phyloP scores from a whole-genome alignment of 2,113 vertebrate genomes.

The Scatophagus argus region DNA sequence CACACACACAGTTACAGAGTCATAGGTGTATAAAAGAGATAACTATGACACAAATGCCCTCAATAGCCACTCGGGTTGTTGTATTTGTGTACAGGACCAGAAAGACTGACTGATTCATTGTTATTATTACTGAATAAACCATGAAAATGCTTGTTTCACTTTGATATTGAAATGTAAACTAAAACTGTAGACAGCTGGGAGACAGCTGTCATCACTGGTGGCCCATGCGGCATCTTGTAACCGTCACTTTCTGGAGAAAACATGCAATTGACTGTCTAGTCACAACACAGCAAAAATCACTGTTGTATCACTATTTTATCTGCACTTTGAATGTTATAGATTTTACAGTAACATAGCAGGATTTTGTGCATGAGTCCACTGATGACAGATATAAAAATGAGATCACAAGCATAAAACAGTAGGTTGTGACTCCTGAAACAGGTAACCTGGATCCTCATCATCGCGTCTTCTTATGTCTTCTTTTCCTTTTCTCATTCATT shows the following conservation, averaged over 20 bases:
- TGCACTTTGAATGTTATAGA: background rate
- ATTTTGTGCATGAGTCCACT: background rate
- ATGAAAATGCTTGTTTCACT: slow-evolving; percentile 7
- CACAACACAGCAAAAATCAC: background rate
- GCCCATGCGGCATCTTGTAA: slow-evolving; percentile 10
- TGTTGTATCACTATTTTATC: background rate
- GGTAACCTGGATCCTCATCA: background rate
- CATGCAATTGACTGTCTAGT: background rate
- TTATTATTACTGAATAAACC: slow-evolving; percentile 21
- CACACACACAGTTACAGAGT: background rate
- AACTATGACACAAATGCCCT: slow-evolving; percentile 1
- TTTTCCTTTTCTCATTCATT: background rate
- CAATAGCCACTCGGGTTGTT: background rate
- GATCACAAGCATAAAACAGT: background rate
- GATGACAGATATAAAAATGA: background rate
- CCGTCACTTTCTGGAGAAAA: slow-evolving; percentile 18
- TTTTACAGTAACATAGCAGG: background rate
- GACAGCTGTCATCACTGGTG: slow-evolving; percentile 9
- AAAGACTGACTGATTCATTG: background rate
- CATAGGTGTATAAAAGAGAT: background rate
- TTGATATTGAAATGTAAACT: slow-evolving; percentile 23
- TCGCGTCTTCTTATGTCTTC: background rate
- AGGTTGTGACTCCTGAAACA: background rate
- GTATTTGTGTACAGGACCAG: slow-evolving; percentile 9
- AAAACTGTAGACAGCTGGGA: slow-evolving; percentile 18